These are phyloP conservation scores for Sebastes taczanowskii DNA, from an alignment of 2,797 vertebrate species.

Conservation along the genomic window DNA sequence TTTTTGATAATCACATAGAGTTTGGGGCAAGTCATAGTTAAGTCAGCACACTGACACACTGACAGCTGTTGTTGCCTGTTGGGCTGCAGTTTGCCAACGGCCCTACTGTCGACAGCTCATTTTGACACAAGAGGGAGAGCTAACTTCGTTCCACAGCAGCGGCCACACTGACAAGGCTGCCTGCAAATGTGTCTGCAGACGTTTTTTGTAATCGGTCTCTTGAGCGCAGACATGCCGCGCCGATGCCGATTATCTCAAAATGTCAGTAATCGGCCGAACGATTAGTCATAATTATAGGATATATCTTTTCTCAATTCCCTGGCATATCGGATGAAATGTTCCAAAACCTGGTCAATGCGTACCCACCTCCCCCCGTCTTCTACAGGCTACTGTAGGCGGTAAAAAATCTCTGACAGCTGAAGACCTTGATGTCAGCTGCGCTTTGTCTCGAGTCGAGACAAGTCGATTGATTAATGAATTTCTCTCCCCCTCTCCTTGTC, in stretches of 20 bases:
- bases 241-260: no score
- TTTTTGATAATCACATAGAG: fast-evolving
- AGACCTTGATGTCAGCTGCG: slow-evolving; percentile 40
- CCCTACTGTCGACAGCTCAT: no score
- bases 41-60: no score
- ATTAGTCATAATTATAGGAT: neutral
- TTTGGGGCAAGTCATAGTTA: no score
- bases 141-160: no score
- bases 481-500: neutral
- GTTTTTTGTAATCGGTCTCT: no score
- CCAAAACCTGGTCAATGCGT: neutral
- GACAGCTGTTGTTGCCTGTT: no score
- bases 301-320: neutral
- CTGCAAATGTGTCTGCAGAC: no score
- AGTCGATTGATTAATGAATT: slow-evolving; percentile 59
- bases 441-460: slow-evolving; percentile 44
- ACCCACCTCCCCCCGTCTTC: neutral
- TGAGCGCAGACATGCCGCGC: no score
- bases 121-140: no score
- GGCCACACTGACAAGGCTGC: no score
- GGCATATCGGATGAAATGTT: neutral
- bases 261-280: neutral
- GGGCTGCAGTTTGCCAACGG: no score
- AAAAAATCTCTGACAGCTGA: slow-evolving; percentile 48
- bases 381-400: neutral